Percentiles rank a stretch among this genome's conserved stretches.
Evolutionary conservation across 1,140 invertebrate genomes (phyloP).

Genomic region (Panulirus ornatus): DNA sequence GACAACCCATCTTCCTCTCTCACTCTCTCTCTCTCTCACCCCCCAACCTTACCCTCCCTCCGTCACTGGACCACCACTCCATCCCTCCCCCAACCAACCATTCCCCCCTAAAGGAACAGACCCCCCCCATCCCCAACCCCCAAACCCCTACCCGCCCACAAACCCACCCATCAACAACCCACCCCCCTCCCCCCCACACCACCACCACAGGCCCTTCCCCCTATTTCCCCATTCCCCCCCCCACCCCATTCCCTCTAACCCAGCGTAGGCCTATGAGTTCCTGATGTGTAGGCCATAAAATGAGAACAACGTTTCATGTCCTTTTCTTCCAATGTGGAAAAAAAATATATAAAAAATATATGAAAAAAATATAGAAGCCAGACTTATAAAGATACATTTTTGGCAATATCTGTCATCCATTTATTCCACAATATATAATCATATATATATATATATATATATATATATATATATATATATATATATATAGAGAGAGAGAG

Average conservation of each 20-base stretch:
- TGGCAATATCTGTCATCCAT: too few species aligned
- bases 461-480: too few species aligned
- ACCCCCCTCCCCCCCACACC: neutral
- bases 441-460: too few species aligned
- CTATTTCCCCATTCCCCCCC: neutral
- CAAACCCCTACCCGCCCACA: neutral
- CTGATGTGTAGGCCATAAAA: conserved; percentile 14
- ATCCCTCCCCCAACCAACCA: neutral
- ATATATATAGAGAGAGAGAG: too few species aligned
- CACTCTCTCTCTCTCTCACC: neutral
- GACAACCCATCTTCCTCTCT: neutral
- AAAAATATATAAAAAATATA: too few species aligned
- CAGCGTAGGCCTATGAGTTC: conserved; percentile 9
- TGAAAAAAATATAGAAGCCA: too few species aligned
- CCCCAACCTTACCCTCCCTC: neutral
- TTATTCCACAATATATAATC: too few species aligned
- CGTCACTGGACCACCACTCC: too few species aligned
- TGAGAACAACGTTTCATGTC: neutral
- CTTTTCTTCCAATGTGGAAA: neutral
- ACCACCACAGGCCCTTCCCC: too few species aligned
- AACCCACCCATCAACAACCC: neutral
- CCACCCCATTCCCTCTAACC: neutral
- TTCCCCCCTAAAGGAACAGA: too few species aligned
- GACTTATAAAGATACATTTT: too few species aligned
- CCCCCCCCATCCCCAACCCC: neutral